Base-by-base conservation (phyloP, 2,888 invertebrate genomes). In the Cryptosula pallasiana region DNA sequence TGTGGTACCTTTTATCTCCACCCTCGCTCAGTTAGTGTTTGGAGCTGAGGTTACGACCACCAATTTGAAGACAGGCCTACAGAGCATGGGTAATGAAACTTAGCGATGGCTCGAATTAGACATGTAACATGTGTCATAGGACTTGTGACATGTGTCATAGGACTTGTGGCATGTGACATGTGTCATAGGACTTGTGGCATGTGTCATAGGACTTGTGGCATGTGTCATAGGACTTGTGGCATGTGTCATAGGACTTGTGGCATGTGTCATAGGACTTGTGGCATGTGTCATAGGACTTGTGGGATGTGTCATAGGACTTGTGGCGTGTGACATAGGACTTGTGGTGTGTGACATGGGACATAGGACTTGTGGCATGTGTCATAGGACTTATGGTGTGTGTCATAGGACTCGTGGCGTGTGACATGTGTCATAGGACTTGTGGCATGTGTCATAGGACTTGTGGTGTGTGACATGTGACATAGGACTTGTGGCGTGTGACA, bases 21-120 rank as follows among this genome's bases (percentile, higher is more conserved):
- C 29, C 32, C 63, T 63, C 13, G 34, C 63, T 63, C 63, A 63
- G 63, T n/a, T 25, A 9, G 63, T 63, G 2, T 63, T 63, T 63
- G 63, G 63, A 32, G 63, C 63, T 29, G 63, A 63, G 3, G 27
- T 27, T 20, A 63, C 63, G 2, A 63, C 63, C 13, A 32, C 29
- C 9, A 63, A 63, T 32, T 34, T 63, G 9, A 63, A 63, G 63
- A 63, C 25, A 63, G 63, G 63, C 5, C 34, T 63, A 13, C 29
- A 63, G 34, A 25, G 25, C 13, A 63, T 63, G 63, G 63, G 63
- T 63, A 27, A n/a, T n/a, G n/a, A n/a, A n/a, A n/a, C n/a, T n/a
- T n/a, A n/a, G n/a, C n/a, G n/a, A n/a, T n/a, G n/a, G n/a, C n/a
- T n/a, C n/a, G n/a, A n/a, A n/a, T n/a, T n/a, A n/a, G n/a, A n/a